Evolutionary conservation across 2,113 vertebrate species (phyloP).

Genomic region (Tursiops truncatus): DNA sequence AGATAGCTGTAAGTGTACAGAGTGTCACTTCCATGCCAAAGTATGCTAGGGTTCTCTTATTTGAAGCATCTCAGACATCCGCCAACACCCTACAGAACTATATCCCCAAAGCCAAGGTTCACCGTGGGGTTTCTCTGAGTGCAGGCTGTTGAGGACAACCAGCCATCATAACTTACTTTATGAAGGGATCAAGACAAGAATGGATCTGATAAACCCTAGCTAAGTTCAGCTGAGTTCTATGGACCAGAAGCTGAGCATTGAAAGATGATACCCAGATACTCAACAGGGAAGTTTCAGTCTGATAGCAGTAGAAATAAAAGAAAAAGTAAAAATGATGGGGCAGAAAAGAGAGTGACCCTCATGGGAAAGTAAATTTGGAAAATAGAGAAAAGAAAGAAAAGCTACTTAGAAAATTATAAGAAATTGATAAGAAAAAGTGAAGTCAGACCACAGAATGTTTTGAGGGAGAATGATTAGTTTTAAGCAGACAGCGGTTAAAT

Average conservation of each 20-base stretch:
- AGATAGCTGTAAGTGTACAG: background rate
- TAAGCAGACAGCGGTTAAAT: background rate
- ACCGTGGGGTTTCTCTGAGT: background rate
- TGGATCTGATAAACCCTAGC: background rate
- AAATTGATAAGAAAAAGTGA: background rate
- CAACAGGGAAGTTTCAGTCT: background rate
- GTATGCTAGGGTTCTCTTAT: background rate
- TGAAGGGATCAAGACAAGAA: background rate
- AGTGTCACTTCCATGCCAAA: background rate
- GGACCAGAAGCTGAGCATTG: background rate
- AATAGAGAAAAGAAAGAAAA: background rate
- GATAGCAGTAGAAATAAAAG: background rate
- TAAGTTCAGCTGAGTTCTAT: background rate
- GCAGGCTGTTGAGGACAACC: background rate
- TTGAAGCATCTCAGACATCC: background rate
- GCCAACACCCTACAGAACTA: background rate
- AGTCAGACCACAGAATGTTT: background rate
- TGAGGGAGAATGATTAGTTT: constrained; percentile 9
- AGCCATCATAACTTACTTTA: background rate
- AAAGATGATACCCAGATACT: background rate
- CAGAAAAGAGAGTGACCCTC: background rate
- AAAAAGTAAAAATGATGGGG: background rate
- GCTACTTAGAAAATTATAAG: background rate
- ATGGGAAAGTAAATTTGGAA: background rate
- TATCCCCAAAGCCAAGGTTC: background rate